Evolutionary conservation across 2,888 invertebrate species (phyloP), one percentile per base, ranked within the genome.

Genomic region (Stegophylla sp.): DNA sequence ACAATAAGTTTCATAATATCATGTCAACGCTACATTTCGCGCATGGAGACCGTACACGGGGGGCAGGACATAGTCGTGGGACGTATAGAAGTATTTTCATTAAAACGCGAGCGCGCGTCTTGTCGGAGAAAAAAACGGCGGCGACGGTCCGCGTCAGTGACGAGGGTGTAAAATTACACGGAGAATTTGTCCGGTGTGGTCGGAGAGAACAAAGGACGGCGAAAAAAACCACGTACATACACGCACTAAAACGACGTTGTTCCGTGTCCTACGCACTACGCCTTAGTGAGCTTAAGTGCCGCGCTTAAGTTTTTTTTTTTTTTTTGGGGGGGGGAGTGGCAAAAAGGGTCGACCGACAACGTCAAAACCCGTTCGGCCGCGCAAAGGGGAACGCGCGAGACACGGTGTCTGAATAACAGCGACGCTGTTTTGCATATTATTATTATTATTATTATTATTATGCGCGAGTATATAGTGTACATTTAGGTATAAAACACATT

Each of bases 371-470:
- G 67, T 56, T 76, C 41, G 34, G 34, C 34, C 10, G n/a, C 10
- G n/a, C 23, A 43, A 76, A 66, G 13, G 53, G 43, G 20, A 17
- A 64, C 66, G 66, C 43, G 48, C 20, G 45, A 23, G 67, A 69
- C 59, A 45, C 5, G 20, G 56, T 34, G 59, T 61, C 69, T 77
- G 77, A 77, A 69, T 77, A 69, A 77, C 69, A 59, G 77, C 12
- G 59, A 41, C 34, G 7, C 79, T 71, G 48, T 51, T 79, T 71
- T 71, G 61, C 79, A 79, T 79, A 69, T 69, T 75, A 61, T 61
- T 20, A 4, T 2, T 20, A 56, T 56, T 79, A 69, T 69, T 75
- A 61, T 61, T 20, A 4, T 2, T 20, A 56, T 56, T 43, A 28
- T 13, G 34, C 9, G 45, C 9, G n/a, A n/a, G n/a, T n/a, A n/a